Base-by-base conservation (phyloP, 2,888 invertebrate genomes). In the Cantharis rufa region DNA sequence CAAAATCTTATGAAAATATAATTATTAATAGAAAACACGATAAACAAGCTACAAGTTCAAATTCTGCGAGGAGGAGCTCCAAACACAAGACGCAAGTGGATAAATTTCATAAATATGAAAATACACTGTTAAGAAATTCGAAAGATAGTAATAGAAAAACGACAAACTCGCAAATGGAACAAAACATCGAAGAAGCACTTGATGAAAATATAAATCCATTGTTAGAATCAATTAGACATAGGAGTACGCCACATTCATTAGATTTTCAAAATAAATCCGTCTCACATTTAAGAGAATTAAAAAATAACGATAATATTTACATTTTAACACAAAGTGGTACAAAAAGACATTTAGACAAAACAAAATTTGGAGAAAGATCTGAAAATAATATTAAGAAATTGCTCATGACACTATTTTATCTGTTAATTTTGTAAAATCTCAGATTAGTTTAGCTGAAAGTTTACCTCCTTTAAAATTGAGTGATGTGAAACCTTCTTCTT, bases 61-160 rank as follows among this genome's bases (percentile, higher is more conserved):
- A 74, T 71, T 76, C 78, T 10, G 77, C 76, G 1, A 71, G 75
- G 62, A 80, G 70, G 62, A 62, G 15, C 11, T 61, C 61, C 27
- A 80, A 78, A 27, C 76, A 72, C 72, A 79, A 78, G 76, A 68
- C 70, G 28, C 70, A 69, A 71, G 71, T 78, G 73, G 80, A 80
- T 77, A 81, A 80, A 71, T 78, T 74, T 73, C 77, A 77, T 66
- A 78, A 80, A 70, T 80, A 81, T 62, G 81, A 81, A 76, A 80
- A 79, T 27, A 74, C 79, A 68, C 16, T 75, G 15, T 66, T 75
- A 73, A 75, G 63, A 71, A 80, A 76, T 74, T 70, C 73, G 13
- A 79, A 78, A 78, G 76, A 77, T 61, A 75, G 66, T 21, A 64
- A 63, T 16, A 78, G 72, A 61, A 75, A 75, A 71, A 21, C 64